Percentiles rank a stretch among this genome's conserved stretches.
These are phyloP conservation scores for Atherix ibis DNA, from an alignment of 2,888 invertebrate genomes.

Conservation along the genomic window DNA sequence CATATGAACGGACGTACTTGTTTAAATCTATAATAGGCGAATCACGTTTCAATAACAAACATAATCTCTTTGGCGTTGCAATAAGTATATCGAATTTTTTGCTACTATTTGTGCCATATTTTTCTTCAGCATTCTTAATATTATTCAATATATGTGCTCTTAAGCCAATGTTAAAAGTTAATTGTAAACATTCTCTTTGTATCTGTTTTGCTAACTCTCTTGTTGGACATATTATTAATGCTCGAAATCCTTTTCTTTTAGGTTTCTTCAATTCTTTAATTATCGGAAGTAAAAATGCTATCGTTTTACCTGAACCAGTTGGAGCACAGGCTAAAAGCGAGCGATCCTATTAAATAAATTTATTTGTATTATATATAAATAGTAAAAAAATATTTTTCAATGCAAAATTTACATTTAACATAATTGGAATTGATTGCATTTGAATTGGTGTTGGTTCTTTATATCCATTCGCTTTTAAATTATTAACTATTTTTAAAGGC, in stretches of 20 bases:
- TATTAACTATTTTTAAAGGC: constrained; percentile 44
- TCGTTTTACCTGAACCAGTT: constrained; percentile 95
- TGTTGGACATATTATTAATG: constrained; percentile 82
- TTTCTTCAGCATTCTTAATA: constrained; percentile 52
- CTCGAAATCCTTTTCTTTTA: constrained; percentile 60
- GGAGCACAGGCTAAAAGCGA: constrained; percentile 90
- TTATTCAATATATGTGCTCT: constrained; percentile 66
- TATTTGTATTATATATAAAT: neutral
- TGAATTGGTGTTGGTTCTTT: constrained; percentile 74
- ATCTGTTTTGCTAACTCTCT: constrained; percentile 89
- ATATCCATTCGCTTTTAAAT: constrained; percentile 55
- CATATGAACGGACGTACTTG: constrained; percentile 38
- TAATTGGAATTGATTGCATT: constrained; percentile 80
- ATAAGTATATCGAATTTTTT: constrained; percentile 80
- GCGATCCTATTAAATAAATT: constrained; percentile 38
- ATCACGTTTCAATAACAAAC: constrained; percentile 68
- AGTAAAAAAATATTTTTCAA: neutral
- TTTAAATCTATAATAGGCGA: constrained; percentile 54
- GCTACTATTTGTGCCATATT: constrained; percentile 55
- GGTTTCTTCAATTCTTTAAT: constrained; percentile 59
- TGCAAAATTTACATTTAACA: constrained; percentile 48
- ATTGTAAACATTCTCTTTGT: constrained; percentile 56
- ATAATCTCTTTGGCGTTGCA: constrained; percentile 84
- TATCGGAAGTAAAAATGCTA: constrained; percentile 82
- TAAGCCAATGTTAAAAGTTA: constrained; percentile 59